These are phyloP conservation scores for Sigmodon hispidus DNA, from an alignment of 2,113 vertebrate species.

Conservation along the genomic window DNA sequence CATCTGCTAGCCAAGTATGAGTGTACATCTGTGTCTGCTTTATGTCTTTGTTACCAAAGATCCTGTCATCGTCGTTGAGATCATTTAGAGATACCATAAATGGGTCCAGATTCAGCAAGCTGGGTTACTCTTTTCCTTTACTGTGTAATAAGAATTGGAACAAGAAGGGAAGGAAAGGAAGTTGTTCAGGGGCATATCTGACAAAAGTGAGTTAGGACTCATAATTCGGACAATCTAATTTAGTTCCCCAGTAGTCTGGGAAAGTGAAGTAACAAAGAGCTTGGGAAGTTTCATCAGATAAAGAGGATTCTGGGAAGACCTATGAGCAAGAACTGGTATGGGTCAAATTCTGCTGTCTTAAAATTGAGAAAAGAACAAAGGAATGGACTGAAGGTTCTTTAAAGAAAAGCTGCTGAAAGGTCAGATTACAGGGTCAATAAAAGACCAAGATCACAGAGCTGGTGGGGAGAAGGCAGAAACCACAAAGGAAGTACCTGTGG, in stretches of 20 bases:
- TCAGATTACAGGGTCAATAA: conserved; percentile 21
- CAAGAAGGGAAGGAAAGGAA: conserved; percentile 24
- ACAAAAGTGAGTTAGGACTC: conserved; percentile 19
- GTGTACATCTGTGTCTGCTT: conserved; percentile 78
- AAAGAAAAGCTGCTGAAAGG: conserved; percentile 47
- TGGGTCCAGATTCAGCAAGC: conserved; percentile 63
- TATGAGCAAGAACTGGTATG: not conserved
- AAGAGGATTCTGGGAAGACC: conserved; percentile 37
- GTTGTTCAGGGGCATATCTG: not conserved
- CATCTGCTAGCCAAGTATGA: conserved; percentile 64
- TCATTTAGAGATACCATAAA: conserved; percentile 70
- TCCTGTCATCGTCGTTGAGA: conserved; percentile 75
- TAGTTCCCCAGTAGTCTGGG: not conserved
- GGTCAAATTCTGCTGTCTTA: conserved; percentile 23
- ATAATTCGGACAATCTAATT: conserved; percentile 46
- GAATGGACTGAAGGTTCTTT: not conserved
- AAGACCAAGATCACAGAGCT: not conserved
- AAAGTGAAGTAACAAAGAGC: conserved; percentile 57
- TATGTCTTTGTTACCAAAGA: conserved; percentile 74
- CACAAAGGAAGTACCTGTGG: not conserved
- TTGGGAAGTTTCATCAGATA: conserved; percentile 39
- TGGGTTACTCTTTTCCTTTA: conserved; percentile 57
- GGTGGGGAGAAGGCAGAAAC: not conserved
- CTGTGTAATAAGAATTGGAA: conserved; percentile 58
- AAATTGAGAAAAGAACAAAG: not conserved